Conservation (phyloP, 2,797 vertebrate genomes). For the Pachyuromys duprasi region DNA sequence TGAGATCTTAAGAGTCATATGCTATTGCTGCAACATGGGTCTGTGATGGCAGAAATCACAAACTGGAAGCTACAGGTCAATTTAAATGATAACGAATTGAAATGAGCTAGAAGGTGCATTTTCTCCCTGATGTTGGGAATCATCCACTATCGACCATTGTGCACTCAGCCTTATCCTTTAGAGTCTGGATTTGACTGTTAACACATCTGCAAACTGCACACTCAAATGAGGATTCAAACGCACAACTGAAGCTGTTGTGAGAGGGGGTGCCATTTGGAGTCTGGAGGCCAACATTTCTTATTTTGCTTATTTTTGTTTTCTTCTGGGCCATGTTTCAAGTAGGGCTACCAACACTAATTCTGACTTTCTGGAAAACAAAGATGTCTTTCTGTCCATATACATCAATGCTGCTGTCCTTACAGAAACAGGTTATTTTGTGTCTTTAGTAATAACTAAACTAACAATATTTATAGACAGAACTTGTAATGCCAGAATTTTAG, state of each 20-base stretch:
- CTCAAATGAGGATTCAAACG: neutral
- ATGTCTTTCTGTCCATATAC: neutral
- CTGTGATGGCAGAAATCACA: neutral
- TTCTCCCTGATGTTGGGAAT: neutral
- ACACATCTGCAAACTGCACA: neutral
- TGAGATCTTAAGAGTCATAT: neutral
- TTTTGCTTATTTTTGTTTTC: neutral
- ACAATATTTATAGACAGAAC: neutral
- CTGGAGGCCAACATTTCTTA: neutral
- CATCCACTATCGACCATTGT: neutral
- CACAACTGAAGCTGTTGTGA: neutral
- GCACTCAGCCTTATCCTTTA: neutral
- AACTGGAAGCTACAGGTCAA: neutral
- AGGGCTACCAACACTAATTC: neutral
- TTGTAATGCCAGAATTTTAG: neutral
- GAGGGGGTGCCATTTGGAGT: neutral
- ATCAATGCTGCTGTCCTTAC: neutral
- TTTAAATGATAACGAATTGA: slow-evolving; percentile 16
- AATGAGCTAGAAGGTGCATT: neutral
- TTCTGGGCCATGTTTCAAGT: neutral
- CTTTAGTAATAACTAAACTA: neutral
- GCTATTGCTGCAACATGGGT: neutral
- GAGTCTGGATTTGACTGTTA: neutral
- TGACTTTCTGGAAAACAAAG: neutral
- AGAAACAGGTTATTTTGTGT: neutral